A percentile compares a stretch with the other conserved stretches of the same genome.
phyloP scores from a whole-genome alignment of 2,113 vertebrate species.

The Daphoenositta chrysoptera region DNA sequence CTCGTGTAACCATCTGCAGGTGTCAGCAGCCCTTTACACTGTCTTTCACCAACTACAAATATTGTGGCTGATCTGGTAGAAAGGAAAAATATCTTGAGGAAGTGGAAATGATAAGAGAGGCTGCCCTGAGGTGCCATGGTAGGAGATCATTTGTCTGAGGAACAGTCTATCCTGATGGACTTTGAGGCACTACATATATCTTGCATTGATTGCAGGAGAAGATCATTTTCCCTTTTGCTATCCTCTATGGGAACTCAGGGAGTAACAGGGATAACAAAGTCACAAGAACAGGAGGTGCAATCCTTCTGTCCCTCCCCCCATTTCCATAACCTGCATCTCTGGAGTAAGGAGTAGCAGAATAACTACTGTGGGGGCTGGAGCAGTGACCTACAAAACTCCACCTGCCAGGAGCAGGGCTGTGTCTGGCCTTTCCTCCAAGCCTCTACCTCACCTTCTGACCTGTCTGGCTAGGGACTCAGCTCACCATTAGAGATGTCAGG shows the following conservation, averaged over 20 bases:
- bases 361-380: neutral
- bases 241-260: neutral
- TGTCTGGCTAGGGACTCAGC: neutral
- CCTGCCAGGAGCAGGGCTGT: neutral
- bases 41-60: neutral
- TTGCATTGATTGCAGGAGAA: neutral
- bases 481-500: neutral
- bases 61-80: neutral
- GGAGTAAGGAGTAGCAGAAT: neutral
- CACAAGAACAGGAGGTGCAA: neutral
- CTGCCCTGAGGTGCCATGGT: neutral
- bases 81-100: neutral
- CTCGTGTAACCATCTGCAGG: neutral
- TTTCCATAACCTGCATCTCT: neutral
- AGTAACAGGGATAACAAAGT: neutral
- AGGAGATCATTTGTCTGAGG: neutral
- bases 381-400: neutral
- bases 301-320: neutral
- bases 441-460: neutral
- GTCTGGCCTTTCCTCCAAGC: neutral
- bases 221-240: neutral
- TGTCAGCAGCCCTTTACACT: neutral
- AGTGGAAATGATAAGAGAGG: neutral
- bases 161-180: neutral
- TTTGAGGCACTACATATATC: neutral